Evolutionary conservation across 2,797 vertebrate genomes (phyloP).

Genomic region (Rachycentron canadum): DNA sequence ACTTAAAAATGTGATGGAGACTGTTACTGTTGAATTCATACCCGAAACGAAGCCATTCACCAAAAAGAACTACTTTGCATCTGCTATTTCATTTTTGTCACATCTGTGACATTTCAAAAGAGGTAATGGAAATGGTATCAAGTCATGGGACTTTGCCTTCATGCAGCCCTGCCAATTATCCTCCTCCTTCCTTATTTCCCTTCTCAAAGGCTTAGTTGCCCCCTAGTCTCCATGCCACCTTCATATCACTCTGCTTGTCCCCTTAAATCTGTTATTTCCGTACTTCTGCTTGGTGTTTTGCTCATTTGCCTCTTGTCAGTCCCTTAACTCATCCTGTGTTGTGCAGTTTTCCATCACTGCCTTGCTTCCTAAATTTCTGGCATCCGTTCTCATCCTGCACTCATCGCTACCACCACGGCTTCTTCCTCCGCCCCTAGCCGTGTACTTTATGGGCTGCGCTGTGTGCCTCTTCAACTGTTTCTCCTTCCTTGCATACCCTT

Average conservation of each 20-base stretch:
- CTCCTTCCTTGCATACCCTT: conserved; percentile 50
- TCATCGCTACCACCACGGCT: not conserved
- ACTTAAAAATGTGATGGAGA: conserved; percentile 38
- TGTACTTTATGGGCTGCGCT: conserved; percentile 36
- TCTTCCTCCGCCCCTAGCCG: conserved; percentile 1
- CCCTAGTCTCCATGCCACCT: conserved; percentile 30
- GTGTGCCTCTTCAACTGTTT: conserved; percentile 27
- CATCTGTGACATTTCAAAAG: conserved; percentile 62
- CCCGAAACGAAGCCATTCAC: conserved; percentile 19
- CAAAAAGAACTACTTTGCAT: conserved; percentile 46
- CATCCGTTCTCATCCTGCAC: conserved; percentile 3
- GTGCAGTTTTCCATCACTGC: conserved; percentile 3
- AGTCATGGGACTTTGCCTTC: conserved; percentile 32
- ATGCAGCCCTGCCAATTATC: conserved; percentile 34
- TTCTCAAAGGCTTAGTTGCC: conserved; percentile 6
- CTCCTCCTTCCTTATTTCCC: conserved; percentile 11
- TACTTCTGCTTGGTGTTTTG: conserved; percentile 2
- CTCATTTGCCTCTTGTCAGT: conserved; percentile 12
- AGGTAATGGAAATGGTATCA: conserved; percentile 44
- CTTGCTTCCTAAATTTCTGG: conserved; percentile 14
- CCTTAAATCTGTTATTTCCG: not conserved
- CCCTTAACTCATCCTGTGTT: not conserved
- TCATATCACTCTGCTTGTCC: not conserved
- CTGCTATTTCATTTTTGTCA: conserved; percentile 56
- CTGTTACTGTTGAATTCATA: conserved; percentile 22